Base-by-base conservation (phyloP, 2,113 vertebrate genomes). In the Lanius collurio region DNA sequence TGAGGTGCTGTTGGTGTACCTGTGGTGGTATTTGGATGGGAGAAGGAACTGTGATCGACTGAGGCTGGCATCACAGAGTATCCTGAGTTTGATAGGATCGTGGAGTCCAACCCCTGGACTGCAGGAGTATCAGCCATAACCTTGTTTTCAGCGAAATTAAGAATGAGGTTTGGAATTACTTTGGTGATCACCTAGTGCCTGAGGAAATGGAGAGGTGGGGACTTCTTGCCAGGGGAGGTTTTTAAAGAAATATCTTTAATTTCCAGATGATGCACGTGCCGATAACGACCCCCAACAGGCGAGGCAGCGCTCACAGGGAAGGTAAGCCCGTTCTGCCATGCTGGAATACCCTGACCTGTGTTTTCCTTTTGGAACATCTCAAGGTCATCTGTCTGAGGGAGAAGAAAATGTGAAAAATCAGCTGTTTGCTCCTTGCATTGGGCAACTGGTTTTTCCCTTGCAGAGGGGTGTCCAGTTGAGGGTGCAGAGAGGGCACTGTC, bases 201-300 rank as follows among this genome's bases (percentile, higher is more conserved):
- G 35, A 62, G n/a, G 60, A 35, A 50, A 9, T 8, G 17, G 41
- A 76, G 70, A 42, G 24, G 30, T 7, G 12, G 6, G 6, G 16
- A 13, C 30, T 67, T 93, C 24, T 30, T 19, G 18, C 27, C 15
- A 33, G 44, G 42, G 28, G 49, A 69, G 35, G 10, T 65, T 75
- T 64, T 62, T 49, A n/a, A 80, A 83, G 39, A 35, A 42, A 26
- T 23, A 1, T 67, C 44, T 94, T 83, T 83, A 3, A 63, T 88
- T 94, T 93, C 7, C 79, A 97, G 96, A n/a, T 96, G 44, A 55
- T 95, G 50, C 31, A 1, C 1, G 10, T 77, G 56, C 92, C 76
- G 0, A 15, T 95, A 16, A 44, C 9, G 59, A 47, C 4, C 30
- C 93, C 92, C 5, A 19, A 6, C 42, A 59, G 65, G 68, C 20